phyloP scores from a whole-genome alignment of 2,113 vertebrate species.

The Spea multiplicata region DNA sequence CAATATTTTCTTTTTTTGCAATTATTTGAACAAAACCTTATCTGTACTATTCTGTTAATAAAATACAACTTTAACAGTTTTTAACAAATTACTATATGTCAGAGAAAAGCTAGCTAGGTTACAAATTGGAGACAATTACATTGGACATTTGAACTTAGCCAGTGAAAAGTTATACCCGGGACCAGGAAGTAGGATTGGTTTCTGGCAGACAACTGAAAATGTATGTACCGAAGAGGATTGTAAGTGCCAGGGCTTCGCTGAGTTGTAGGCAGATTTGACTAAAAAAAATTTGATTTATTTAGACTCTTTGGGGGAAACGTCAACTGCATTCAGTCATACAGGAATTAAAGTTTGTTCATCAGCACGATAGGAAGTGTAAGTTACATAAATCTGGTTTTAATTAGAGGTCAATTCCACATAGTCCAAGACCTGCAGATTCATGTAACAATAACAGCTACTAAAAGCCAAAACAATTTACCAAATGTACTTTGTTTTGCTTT shows the following conservation, averaged over 20 bases:
- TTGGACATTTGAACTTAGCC: slow-evolving; percentile 41
- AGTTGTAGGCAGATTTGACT: slow-evolving; percentile 21
- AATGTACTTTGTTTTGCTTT: too few relatives aligned
- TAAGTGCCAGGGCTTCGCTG: slow-evolving; percentile 16
- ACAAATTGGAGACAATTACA: slow-evolving; percentile 28
- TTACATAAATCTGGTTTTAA: slow-evolving; percentile 41
- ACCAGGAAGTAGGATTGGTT: slow-evolving; percentile 35
- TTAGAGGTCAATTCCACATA: slow-evolving; percentile 41
- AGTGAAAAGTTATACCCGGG: slow-evolving; percentile 40
- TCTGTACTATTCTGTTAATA: not conserved
- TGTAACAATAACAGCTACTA: slow-evolving; percentile 41
- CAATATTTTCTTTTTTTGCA: too few relatives aligned
- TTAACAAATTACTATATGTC: not conserved
- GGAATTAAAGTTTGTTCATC: slow-evolving; percentile 43
- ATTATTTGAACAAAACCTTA: too few relatives aligned
- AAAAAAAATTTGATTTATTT: slow-evolving; percentile 36
- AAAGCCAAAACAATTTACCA: not conserved
- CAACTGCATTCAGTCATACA: slow-evolving; percentile 36
- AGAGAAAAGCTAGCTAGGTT: slow-evolving; percentile 9
- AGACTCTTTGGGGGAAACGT: slow-evolving; percentile 29
- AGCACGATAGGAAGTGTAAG: slow-evolving; percentile 39
- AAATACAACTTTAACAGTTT: not conserved
- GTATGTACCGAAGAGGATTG: slow-evolving; percentile 11
- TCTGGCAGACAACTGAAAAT: slow-evolving; percentile 22
- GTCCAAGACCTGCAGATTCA: slow-evolving; percentile 34